phyloP scores from a whole-genome alignment of 2,888 invertebrate species.

The Nudaria mundana region DNA sequence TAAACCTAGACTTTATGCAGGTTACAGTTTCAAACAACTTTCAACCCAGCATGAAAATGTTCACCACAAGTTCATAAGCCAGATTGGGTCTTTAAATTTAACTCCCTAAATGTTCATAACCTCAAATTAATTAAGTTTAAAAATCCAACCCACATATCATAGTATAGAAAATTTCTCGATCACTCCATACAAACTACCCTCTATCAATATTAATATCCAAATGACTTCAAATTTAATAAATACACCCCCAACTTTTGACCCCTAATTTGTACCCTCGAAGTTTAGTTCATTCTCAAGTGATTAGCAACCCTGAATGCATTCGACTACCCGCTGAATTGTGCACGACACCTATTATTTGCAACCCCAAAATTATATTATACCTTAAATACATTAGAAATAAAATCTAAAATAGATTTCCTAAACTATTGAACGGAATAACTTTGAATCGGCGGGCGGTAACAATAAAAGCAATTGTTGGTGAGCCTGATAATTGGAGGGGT shows the following conservation, averaged over 20 bases:
- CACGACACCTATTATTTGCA: slow-evolving; percentile 59
- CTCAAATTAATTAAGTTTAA: slow-evolving; percentile 1
- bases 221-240: slow-evolving; percentile 59
- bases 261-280: slow-evolving; percentile 38
- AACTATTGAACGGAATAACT: slow-evolving; percentile 46
- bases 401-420: slow-evolving; percentile 29
- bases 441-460: slow-evolving; percentile 75
- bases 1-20: no score
- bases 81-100: no score
- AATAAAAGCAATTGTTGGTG: slow-evolving; percentile 70
- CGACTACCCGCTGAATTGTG: slow-evolving; percentile 57
- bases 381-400: slow-evolving; percentile 25
- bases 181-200: slow-evolving; percentile 32
- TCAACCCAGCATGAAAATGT: no score
- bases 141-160: slow-evolving; percentile 13
- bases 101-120: no score
- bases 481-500: slow-evolving; percentile 43
- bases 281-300: slow-evolving; percentile 48
- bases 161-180: slow-evolving; percentile 28
- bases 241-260: slow-evolving; percentile 49
- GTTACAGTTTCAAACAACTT: no score
- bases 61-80: no score
- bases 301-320: slow-evolving; percentile 55
- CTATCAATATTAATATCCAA: slow-evolving; percentile 34
- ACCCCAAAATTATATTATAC: slow-evolving; percentile 43